Evolutionary conservation across 2,888 invertebrate genomes (phyloP).

Genomic region (Theretra japonica): DNA sequence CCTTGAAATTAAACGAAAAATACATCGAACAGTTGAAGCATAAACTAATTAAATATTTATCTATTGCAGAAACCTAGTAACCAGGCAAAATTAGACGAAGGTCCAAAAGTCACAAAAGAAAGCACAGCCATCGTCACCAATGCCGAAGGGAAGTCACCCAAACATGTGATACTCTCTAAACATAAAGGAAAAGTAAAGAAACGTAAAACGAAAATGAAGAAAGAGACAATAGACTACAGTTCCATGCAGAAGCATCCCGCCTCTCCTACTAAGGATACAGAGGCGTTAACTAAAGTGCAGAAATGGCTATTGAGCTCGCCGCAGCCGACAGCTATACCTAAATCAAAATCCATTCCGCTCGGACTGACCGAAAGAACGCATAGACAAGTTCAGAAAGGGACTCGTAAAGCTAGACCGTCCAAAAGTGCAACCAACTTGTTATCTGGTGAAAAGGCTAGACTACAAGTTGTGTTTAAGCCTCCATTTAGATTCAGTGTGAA

Average conservation of each 20-base stretch:
- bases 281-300: slow-evolving; percentile 90
- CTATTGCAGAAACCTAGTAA: slow-evolving; percentile 67
- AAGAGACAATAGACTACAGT: slow-evolving; percentile 92
- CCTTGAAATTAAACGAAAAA: neutral
- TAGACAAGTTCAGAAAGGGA: slow-evolving; percentile 79
- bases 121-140: slow-evolving; percentile 74
- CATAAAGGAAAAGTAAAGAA: slow-evolving; percentile 79
- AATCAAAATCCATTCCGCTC: slow-evolving; percentile 93
- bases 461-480: slow-evolving; percentile 94
- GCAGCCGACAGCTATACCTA: slow-evolving; percentile 86
- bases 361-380: slow-evolving; percentile 85
- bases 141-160: slow-evolving; percentile 83
- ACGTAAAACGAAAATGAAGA: slow-evolving; percentile 85
- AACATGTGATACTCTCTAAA: slow-evolving; percentile 80
- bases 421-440: slow-evolving; percentile 90
- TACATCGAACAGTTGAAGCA: neutral
- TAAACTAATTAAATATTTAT: neutral
- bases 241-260: slow-evolving; percentile 86
- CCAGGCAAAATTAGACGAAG: slow-evolving; percentile 68
- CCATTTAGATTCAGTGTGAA: slow-evolving; percentile 94
- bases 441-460: slow-evolving; percentile 88
- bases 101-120: slow-evolving; percentile 72
- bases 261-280: slow-evolving; percentile 83
- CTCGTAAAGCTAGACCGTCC: slow-evolving; percentile 83
- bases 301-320: slow-evolving; percentile 93